Evolutionary conservation across 2,797 vertebrate genomes (phyloP), one percentile per base, ranked within the genome.

Genomic region (Clamator glandarius): DNA sequence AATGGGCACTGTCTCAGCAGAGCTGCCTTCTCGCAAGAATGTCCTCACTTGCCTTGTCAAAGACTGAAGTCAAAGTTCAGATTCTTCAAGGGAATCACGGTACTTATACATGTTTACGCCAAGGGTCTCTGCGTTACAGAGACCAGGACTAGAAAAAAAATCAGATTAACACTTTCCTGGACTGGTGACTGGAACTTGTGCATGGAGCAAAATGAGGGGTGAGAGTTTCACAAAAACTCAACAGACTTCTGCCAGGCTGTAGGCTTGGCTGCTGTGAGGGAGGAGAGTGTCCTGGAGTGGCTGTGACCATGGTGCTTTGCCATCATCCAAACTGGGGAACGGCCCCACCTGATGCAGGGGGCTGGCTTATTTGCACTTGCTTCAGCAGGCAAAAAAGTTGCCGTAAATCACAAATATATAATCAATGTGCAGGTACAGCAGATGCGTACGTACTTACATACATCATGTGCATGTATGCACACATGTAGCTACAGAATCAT

Each of bases 231-330:
- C 15, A 5, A 46, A 57, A 61, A 23, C 7, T 14, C 4, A 24
- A 0, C 4, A 6, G 26, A 13, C 9, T n/a, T 42, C 39, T 41
- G n/a, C 9, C 1, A 3, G 0, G 41, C n/a, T 3, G 1, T 7
- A 36, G 25, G 10, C 57, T 81, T 26, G 48, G n/a, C 25, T 29
- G 18, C 29, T 5, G 0, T 2, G 9, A 70, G 33, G 25, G 3
- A 25, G 15, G 17, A n/a, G 39, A n/a, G 16, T 12, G 9, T 3
- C 4, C 44, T 3, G 10, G 48, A 35, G 5, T 1, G 4, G 62
- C 67, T 2, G 5, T 5, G 8, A 9, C 41, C 29, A 15, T 3
- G 3, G 31, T 5, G n/a, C 41, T 76, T 14, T 7, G 5, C 50
- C 11, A 8, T 20, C n/a, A 26, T 52, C 14, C 26, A 2, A 16